Evolutionary conservation across 2,888 invertebrate species (phyloP).

Genomic region (Linnaemya vulpina): DNA sequence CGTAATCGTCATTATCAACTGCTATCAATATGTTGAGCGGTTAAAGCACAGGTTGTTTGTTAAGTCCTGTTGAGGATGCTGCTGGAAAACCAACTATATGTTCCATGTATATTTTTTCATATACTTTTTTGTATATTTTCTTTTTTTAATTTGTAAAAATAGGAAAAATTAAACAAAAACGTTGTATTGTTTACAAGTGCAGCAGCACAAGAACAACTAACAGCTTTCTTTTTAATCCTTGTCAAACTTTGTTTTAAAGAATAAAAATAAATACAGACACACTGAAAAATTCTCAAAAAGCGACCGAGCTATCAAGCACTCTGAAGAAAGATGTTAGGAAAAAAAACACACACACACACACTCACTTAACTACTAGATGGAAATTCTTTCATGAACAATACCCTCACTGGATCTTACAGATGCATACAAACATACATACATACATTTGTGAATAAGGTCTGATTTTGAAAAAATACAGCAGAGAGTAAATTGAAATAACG

Average conservation of each 20-base stretch:
- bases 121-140: background rate
- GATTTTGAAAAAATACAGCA: too few relatives aligned
- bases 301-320: slow-evolving; percentile 49
- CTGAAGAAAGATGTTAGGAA: slow-evolving; percentile 20
- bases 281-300: background rate
- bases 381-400: slow-evolving; percentile 80
- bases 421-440: background rate
- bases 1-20: slow-evolving; percentile 49
- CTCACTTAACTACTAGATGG: slow-evolving; percentile 72
- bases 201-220: slow-evolving; percentile 19
- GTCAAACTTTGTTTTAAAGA: slow-evolving; percentile 54
- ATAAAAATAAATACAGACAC: slow-evolving; percentile 30
- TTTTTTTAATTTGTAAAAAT: slow-evolving; percentile 4
- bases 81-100: slow-evolving; percentile 27
- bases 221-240: slow-evolving; percentile 49
- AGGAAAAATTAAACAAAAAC: background rate
- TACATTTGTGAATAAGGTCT: background rate
- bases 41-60: slow-evolving; percentile 40
- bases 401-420: background rate
- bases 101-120: background rate
- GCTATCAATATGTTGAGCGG: slow-evolving; percentile 47
- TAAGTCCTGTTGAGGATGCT: slow-evolving; percentile 12
- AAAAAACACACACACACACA: slow-evolving; percentile 17
- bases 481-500: too few relatives aligned
- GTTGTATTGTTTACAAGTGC: slow-evolving; percentile 30